A percentile compares a stretch with the other conserved stretches of the same genome.
Evolutionary conservation across 2,888 invertebrate genomes (phyloP).

Genomic region (Apamea monoglypha): DNA sequence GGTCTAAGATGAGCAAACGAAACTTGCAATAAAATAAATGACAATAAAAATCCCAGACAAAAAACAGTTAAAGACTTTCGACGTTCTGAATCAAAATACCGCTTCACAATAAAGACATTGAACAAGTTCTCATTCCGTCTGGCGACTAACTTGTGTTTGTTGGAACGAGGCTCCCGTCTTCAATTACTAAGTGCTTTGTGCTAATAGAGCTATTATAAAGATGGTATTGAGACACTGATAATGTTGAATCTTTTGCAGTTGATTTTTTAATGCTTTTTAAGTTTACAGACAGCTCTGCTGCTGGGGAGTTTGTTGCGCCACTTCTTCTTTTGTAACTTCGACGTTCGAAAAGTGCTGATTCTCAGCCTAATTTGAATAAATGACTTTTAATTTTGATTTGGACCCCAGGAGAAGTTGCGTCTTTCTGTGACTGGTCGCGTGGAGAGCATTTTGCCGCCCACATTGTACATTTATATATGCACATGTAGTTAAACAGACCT

Average conservation of each 20-base stretch:
- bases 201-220: conserved; percentile 41
- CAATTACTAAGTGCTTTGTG: conserved; percentile 49
- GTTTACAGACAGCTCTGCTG: not conserved
- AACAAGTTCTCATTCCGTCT: conserved; percentile 42
- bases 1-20: not conserved
- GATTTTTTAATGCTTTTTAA: not conserved
- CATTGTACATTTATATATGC: not conserved
- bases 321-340: too few relatives aligned
- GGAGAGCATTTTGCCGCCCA: not conserved
- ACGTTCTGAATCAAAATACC: conserved; percentile 40
- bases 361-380: too few relatives aligned
- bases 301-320: too few relatives aligned
- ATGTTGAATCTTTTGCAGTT: not conserved
- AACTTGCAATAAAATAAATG: not conserved
- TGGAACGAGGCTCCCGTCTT: conserved; percentile 27
- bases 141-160: conserved; percentile 47
- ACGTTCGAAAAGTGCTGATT: too few relatives aligned
- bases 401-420: not conserved
- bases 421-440: not conserved
- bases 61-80: conserved; percentile 16
- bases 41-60: conserved; percentile 16
- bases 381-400: too few relatives aligned
- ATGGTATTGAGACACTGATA: conserved; percentile 6
- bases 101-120: conserved; percentile 36
- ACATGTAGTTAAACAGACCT: not conserved